phyloP scores from a whole-genome alignment of 53 echinoderm and acorn worm genomes.

The Pentamera pediparva region DNA sequence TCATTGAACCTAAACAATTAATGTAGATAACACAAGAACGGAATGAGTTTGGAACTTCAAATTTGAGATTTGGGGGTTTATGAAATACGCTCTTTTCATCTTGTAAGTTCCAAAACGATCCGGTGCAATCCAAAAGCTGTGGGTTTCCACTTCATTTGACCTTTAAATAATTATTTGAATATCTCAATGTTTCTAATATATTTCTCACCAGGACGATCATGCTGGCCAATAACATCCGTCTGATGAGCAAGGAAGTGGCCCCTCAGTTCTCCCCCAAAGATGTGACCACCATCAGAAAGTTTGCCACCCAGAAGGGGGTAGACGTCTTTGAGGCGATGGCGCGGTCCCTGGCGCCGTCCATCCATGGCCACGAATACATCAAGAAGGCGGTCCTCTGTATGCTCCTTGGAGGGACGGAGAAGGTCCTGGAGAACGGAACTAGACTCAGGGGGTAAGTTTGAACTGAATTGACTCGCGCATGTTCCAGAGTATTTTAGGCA shows the following conservation, averaged over 20 bases:
- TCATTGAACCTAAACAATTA: too few relatives aligned
- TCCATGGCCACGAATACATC: slow-evolving; percentile 98
- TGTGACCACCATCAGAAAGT: slow-evolving; percentile 75
- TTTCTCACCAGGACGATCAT: slow-evolving; percentile 69
- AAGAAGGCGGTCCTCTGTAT: slow-evolving; percentile 98
- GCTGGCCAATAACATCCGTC: slow-evolving; percentile 85
- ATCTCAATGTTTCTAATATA: too few relatives aligned
- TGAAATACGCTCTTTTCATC: too few relatives aligned
- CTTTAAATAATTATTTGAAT: too few relatives aligned
- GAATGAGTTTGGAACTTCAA: too few relatives aligned
- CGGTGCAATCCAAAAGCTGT: too few relatives aligned
- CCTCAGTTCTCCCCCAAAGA: slow-evolving; percentile 82
- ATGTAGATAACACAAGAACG: too few relatives aligned
- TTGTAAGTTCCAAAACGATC: too few relatives aligned
- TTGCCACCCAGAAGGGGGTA: slow-evolving; percentile 68
- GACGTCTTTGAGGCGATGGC: slow-evolving; percentile 84
- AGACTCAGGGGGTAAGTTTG: slow-evolving; percentile 86
- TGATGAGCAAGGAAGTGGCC: slow-evolving; percentile 83
- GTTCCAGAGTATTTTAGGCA: too few relatives aligned
- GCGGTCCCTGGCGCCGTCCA: slow-evolving; percentile 92
- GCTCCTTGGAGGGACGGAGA: slow-evolving; percentile 93
- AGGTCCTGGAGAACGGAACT: slow-evolving; percentile 92
- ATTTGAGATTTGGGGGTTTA: too few relatives aligned
- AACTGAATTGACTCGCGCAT: too few relatives aligned
- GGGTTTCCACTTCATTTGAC: too few relatives aligned